phyloP scores from a whole-genome alignment of 92 coral and sea anemone species.

The Ricordea florida region DNA sequence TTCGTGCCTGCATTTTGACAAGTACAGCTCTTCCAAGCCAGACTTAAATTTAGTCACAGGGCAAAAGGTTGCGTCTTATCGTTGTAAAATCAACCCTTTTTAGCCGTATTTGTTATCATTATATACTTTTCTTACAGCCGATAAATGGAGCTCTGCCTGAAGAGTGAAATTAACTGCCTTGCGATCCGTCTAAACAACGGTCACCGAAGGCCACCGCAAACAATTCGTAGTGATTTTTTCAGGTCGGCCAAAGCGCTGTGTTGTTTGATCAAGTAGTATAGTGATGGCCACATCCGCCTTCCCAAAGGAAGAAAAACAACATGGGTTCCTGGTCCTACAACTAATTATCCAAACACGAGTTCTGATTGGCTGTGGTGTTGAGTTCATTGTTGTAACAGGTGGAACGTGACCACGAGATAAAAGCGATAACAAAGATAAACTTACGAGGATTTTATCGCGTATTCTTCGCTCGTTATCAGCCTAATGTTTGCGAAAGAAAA shows the following conservation, averaged over 20 bases:
- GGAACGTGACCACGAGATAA: constrained; percentile 83
- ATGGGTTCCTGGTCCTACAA: constrained; percentile 44
- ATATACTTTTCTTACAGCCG: constrained; percentile 51
- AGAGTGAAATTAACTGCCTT: constrained; percentile 60
- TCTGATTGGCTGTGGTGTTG: constrained; percentile 55
- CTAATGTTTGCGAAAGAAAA: constrained; percentile 75
- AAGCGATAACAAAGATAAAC: constrained; percentile 64
- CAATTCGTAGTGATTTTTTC: too few relatives aligned
- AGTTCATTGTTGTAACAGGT: constrained; percentile 76
- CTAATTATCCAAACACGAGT: constrained; percentile 53
- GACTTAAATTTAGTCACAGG: constrained; percentile 2
- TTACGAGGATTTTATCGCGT: constrained; percentile 58
- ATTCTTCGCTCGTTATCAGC: constrained; percentile 56
- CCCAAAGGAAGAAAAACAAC: constrained; percentile 42
- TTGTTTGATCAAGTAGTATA: constrained; percentile 16
- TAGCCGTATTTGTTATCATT: constrained; percentile 68
- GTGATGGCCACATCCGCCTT: constrained; percentile 38
- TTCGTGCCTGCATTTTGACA: constrained; percentile 6
- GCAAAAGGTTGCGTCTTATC: constrained; percentile 50
- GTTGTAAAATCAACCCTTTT: constrained; percentile 43
- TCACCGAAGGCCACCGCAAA: too few relatives aligned
- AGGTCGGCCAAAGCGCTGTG: too few relatives aligned
- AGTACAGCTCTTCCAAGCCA: constrained; percentile 5
- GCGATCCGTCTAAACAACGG: constrained; percentile 23
- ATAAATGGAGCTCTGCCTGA: constrained; percentile 64